These are phyloP conservation scores for Pomatorhinus ruficollis DNA, from an alignment of 2,113 vertebrate genomes.

Conservation along the genomic window DNA sequence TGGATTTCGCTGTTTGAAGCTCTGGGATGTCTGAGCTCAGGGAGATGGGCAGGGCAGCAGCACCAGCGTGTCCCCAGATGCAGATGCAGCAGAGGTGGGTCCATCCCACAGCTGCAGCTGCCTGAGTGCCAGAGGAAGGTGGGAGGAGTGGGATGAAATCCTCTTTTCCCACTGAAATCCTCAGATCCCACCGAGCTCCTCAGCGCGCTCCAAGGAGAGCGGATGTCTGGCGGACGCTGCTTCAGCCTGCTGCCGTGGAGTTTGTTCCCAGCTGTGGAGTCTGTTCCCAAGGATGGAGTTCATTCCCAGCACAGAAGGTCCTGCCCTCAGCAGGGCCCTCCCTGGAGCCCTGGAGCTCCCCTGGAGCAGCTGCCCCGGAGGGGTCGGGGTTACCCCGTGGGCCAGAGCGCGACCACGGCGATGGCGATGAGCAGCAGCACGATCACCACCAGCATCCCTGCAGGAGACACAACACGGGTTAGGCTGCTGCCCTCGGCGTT, in stretches of 20 bases:
- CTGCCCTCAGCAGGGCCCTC: background rate
- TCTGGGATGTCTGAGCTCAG: background rate
- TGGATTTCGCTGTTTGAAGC: background rate
- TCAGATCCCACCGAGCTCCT: background rate
- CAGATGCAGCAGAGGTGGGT: background rate
- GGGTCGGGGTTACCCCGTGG: fast-evolving
- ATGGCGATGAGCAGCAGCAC: constrained; percentile 71
- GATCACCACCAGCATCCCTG: constrained; percentile 74
- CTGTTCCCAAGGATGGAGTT: background rate
- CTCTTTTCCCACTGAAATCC: background rate
- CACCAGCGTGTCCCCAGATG: background rate
- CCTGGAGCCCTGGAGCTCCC: fast-evolving
- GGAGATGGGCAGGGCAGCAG: background rate
- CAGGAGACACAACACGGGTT: background rate
- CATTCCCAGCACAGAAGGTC: background rate
- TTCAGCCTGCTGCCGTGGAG: background rate
- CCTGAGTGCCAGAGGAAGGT: background rate
- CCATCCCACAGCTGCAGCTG: background rate
- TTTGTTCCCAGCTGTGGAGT: background rate
- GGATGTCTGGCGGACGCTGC: fast-evolving
- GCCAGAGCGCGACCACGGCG: constrained; percentile 69
- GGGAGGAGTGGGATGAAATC: background rate
- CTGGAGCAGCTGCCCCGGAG: fast-evolving
- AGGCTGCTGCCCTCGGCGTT: background rate
- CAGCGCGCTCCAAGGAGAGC: background rate